A percentile compares a stretch with the other conserved stretches of the same genome.
phyloP scores from a whole-genome alignment of 2,113 vertebrate genomes.

The Pelusios castaneus region DNA sequence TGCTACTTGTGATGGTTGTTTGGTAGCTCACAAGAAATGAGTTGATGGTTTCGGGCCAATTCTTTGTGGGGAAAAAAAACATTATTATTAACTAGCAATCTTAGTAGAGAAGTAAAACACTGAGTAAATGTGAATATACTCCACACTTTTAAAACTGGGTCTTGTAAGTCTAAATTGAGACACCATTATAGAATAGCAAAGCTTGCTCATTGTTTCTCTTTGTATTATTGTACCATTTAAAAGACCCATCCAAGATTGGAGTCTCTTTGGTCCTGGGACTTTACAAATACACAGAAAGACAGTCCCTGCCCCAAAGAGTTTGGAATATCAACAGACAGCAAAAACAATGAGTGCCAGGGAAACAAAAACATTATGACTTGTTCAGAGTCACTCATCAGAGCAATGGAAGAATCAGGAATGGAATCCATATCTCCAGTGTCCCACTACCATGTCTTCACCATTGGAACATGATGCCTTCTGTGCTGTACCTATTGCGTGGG shows the following conservation, averaged over 20 bases:
- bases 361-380: not conserved
- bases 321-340: not conserved
- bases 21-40: not conserved
- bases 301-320: not conserved
- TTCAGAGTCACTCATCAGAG: not conserved
- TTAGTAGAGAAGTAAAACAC: not conserved
- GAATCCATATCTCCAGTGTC: not conserved
- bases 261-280: not conserved
- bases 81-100: not conserved
- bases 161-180: not conserved
- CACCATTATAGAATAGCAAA: not conserved
- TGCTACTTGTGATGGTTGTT: not conserved
- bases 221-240: not conserved
- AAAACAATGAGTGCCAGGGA: not conserved
- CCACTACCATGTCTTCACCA: not conserved
- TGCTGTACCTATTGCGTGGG: no score
- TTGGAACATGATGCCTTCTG: not conserved
- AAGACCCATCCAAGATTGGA: not conserved
- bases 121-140: not conserved
- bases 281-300: no score
- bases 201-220: conserved; percentile 1
- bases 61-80: not conserved
- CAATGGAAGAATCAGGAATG: not conserved
- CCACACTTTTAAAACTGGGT: conserved; percentile 6
- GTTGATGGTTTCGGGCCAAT: not conserved